A percentile compares a stretch with the other conserved stretches of the same genome.
Conservation (phyloP, 2,888 invertebrate genomes). For the Leptinotarsa peninsularis region DNA sequence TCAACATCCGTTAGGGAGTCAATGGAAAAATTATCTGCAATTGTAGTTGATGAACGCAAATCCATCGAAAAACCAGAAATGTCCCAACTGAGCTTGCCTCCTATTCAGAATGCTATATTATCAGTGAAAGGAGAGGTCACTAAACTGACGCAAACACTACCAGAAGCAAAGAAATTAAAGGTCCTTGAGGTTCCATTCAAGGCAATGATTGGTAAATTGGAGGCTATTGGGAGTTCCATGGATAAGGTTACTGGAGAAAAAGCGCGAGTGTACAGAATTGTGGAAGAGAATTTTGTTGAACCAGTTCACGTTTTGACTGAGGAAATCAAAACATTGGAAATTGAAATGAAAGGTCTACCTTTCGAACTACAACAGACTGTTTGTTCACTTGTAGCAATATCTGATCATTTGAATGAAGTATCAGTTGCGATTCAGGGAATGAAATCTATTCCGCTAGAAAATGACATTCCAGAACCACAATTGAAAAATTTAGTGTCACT, state of each 20-base stretch:
- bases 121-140: constrained; percentile 24
- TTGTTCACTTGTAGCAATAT: not conserved
- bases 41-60: constrained; percentile 19
- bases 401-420: not conserved
- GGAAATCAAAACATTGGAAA: not conserved
- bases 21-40: not conserved
- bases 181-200: constrained; percentile 35
- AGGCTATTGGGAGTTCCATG: constrained; percentile 10
- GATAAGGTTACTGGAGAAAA: not conserved
- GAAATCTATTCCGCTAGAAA: not conserved
- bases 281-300: not conserved
- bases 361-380: not conserved
- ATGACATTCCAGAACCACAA: not conserved
- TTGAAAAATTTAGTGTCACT: not conserved
- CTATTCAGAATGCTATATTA: constrained; percentile 21
- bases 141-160: constrained; percentile 1
- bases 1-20: not conserved
- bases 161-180: constrained; percentile 23
- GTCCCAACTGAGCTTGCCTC: not conserved
- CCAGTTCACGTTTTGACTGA: not conserved
- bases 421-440: not conserved
- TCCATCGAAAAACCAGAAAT: constrained; percentile 21
- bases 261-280: not conserved
- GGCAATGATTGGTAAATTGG: constrained; percentile 33
- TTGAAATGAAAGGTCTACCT: not conserved